Evolutionary conservation across 2,113 vertebrate genomes (phyloP), one percentile per base, ranked within the genome.

Genomic region (Gymnocephalus cernua): DNA sequence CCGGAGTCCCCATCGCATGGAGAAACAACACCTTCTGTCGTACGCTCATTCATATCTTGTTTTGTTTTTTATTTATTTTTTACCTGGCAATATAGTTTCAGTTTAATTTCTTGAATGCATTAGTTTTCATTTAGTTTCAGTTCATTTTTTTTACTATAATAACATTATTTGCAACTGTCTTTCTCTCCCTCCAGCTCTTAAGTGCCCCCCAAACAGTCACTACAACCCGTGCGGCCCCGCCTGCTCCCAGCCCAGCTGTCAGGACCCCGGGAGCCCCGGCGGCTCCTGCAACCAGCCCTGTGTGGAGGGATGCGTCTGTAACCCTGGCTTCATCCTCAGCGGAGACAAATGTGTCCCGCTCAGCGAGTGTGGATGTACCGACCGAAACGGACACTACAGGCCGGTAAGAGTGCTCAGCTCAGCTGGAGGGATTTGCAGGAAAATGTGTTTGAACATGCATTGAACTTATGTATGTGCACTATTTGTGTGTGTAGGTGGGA

Each of bases 21-120:
- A 96, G 97, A 80, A 95, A 95, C 71, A 83, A 91, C 80, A 96
- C 96, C 73, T 95, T 97, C 86, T 98, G 97, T 69, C 95, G 96
- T 41, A 11, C 2, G 38, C 10, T 38, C 38, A 38, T 38, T 38
- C 10, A 38, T 41, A 41, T 41, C 38, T 38, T 35, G 5, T 35
- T 35, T 38, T 38, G 2, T 38, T 38, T 35, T 38, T 38, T 35
- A 1, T 38, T 38, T 2, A 0, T 38, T 38, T 32, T 41, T 41
- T 41, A 41, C 38, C 38, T 41, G 2, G 38, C 38, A 41, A 10
- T 41, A 41, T 41, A 41, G 38, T 10, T 11, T 41, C 2, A 41
- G 10, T 41, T 41, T 41, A 41, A 10, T 41, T 41, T 41, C 9
- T 41, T 41, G 38, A 41, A 41, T 41, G 9, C 2, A 2, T 41